phyloP scores from a whole-genome alignment of 2,888 invertebrate species.

The Anticlea derivata region DNA sequence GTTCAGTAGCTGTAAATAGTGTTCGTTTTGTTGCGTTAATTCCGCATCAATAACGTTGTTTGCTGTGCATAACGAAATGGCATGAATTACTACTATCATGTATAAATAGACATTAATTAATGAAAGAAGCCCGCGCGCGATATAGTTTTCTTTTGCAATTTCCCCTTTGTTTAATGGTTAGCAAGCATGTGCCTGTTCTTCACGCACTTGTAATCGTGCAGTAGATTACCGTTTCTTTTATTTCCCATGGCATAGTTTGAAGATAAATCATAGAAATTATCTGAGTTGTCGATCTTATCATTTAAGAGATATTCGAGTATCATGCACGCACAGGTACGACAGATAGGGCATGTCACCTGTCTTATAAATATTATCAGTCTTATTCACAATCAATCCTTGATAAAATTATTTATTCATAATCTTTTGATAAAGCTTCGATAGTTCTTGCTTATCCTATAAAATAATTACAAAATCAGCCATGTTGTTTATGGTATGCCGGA shows the following conservation, averaged over 20 bases:
- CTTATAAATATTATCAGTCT: too few species aligned
- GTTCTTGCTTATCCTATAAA: too few species aligned
- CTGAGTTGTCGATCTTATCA: slow-evolving; percentile 4
- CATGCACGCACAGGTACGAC: neutral
- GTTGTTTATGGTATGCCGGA: too few species aligned
- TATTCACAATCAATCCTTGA: too few species aligned
- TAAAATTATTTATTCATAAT: too few species aligned
- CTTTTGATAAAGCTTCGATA: too few species aligned
- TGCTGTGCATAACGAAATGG: slow-evolving; percentile 42
- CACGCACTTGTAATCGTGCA: slow-evolving; percentile 40
- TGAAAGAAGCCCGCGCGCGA: slow-evolving; percentile 39
- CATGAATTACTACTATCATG: slow-evolving; percentile 39
- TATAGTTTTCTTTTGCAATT: slow-evolving; percentile 31
- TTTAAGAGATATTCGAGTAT: neutral
- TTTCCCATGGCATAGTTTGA: slow-evolving; percentile 23
- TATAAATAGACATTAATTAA: slow-evolving; percentile 33
- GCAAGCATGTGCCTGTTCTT: slow-evolving; percentile 40
- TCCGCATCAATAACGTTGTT: slow-evolving; percentile 36
- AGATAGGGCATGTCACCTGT: neutral
- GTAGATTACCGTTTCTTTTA: slow-evolving; percentile 3
- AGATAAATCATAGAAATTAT: slow-evolving; percentile 11
- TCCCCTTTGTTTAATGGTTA: slow-evolving; percentile 42
- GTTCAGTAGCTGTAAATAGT: slow-evolving; percentile 9
- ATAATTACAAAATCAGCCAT: too few species aligned
- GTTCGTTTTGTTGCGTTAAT: slow-evolving; percentile 15